Percentiles rank a stretch among this genome's conserved stretches.
phyloP scores from a whole-genome alignment of 2,797 vertebrate genomes.

The Artibeus lituratus region DNA sequence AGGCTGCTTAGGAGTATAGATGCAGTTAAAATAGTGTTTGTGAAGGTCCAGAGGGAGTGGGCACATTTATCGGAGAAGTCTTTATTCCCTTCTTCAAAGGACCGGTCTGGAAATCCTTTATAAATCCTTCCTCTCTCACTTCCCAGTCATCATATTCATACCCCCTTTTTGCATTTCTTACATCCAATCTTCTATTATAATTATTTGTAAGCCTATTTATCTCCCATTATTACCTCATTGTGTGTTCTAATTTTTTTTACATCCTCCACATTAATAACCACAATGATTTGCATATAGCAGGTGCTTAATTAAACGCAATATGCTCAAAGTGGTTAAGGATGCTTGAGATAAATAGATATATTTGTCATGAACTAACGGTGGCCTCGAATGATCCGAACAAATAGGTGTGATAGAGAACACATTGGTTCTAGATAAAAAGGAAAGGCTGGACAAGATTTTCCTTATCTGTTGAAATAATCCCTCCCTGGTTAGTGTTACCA shows the following conservation, averaged over 20 bases:
- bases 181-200: background rate
- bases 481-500: background rate
- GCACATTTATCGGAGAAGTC: background rate
- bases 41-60: background rate
- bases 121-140: background rate
- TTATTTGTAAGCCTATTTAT: background rate
- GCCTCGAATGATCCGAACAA: background rate
- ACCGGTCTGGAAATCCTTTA: background rate
- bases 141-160: background rate
- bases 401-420: background rate
- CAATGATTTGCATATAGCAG: background rate
- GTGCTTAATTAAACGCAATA: constrained; percentile 34
- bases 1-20: background rate
- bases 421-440: background rate
- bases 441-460: background rate
- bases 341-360: background rate
- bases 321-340: background rate
- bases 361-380: background rate
- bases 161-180: background rate
- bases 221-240: background rate
- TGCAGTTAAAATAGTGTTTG: background rate
- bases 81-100: background rate
- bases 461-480: background rate
- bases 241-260: background rate
- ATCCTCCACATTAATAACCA: background rate